A percentile compares a stretch with the other conserved stretches of the same genome.
Conservation (phyloP, 2,797 vertebrate genomes). For the Pseudotriccus pelzelni region DNA sequence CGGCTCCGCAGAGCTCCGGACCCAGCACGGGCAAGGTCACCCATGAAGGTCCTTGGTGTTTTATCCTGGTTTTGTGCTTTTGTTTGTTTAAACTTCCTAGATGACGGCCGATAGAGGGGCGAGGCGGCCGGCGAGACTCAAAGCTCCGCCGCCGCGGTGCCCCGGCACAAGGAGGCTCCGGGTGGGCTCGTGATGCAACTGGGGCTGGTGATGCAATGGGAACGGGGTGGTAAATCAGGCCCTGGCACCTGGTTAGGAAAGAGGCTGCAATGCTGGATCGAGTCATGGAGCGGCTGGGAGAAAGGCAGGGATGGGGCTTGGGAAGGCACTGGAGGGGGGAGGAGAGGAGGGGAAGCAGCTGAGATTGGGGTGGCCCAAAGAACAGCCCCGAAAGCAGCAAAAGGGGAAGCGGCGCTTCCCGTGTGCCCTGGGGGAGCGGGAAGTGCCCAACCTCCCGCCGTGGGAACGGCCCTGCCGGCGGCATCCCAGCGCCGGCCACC, state of each 20-base stretch:
- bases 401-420: background rate
- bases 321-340: rapidly evolving
- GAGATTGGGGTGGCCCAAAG: background rate
- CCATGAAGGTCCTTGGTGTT: background rate
- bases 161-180: rapidly evolving
- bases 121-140: background rate
- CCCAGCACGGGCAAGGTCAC: background rate
- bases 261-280: rapidly evolving
- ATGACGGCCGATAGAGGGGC: rapidly evolving
- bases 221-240: rapidly evolving
- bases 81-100: constrained; percentile 19
- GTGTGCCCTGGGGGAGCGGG: background rate
- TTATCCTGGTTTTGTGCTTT: constrained; percentile 40
- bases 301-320: background rate
- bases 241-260: rapidly evolving
- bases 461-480: rapidly evolving
- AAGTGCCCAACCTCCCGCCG: background rate
- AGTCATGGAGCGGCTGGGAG: rapidly evolving
- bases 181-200: rapidly evolving
- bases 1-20: background rate
- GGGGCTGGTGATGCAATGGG: background rate
- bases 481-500: background rate
- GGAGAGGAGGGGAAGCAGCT: rapidly evolving
- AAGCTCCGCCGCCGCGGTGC: background rate
- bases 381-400: rapidly evolving